A percentile compares a stretch with the other conserved stretches of the same genome.
Conservation (phyloP, 1,140 invertebrate species). For the Littorina saxatilis region DNA sequence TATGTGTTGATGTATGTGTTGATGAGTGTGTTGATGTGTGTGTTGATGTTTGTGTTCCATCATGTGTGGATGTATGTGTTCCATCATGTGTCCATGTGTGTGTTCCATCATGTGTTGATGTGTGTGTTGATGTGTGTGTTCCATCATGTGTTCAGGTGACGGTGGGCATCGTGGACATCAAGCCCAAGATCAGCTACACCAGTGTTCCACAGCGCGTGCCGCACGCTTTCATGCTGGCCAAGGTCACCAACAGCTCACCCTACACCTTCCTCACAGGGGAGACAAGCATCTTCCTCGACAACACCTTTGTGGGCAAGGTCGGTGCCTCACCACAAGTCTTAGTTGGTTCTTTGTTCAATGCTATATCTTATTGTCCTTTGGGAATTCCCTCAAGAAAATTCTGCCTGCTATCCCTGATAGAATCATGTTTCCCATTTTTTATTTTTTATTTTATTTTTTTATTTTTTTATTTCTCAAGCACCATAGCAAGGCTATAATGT, state of each 20-base stretch:
- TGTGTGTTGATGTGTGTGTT: background rate
- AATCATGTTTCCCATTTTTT: no score
- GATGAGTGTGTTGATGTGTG: background rate
- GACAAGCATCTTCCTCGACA: conserved; percentile 75
- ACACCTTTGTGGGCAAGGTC: conserved; percentile 76
- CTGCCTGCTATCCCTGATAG: no score
- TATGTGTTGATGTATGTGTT: background rate
- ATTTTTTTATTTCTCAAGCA: no score
- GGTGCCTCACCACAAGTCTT: background rate
- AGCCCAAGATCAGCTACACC: conserved; percentile 71
- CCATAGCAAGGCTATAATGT: no score
- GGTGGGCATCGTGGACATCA: conserved; percentile 71
- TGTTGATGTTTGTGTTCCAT: no score
- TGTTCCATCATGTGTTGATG: no score
- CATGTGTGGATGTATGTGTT: background rate
- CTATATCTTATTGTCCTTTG: no score
- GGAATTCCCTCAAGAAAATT: no score
- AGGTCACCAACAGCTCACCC: conserved; percentile 70
- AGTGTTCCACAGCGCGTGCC: conserved; percentile 70
- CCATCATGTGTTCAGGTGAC: no score
- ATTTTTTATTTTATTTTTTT: no score
- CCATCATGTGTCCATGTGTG: background rate
- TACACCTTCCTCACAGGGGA: conserved; percentile 72
- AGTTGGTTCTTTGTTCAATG: no score
- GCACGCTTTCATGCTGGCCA: conserved; percentile 74